Evolutionary conservation across 2,113 vertebrate species (phyloP), one percentile per base, ranked within the genome.

Genomic region (Caranx ignobilis): DNA sequence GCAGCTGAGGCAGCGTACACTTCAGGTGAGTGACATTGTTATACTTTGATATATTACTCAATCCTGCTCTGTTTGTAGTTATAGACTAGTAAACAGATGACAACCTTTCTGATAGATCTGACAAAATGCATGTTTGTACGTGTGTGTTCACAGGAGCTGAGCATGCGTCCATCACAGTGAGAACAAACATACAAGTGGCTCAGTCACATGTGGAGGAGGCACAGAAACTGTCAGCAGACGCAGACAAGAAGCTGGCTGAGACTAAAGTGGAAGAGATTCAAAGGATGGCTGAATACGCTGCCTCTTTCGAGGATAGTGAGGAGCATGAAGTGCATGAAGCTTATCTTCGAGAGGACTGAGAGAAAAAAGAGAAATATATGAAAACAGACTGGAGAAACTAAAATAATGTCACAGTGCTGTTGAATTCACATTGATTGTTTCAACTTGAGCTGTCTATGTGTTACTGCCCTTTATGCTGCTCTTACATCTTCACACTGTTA

Each of bases 211-310:
- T 99, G 72, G 95, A 96, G 35, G 97, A 98, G 60, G 95, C 96
- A 0, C 91, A 90, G 41, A 95, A 95, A 89, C 90, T 96, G 54
- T 96, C 95, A 1, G 90, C 89, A 67, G 96, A 95, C 37, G 98
- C 97, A 0, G 96, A 99, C 71, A 96, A 94, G 80, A 96, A 96
- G 85, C 64, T 99, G 87, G 96, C 97, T 0, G 96, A 99, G 88
- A 95, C 93, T 3, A 97, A 99, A 92, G 97, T 95, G 0, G 96
- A 95, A 15, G 95, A 96, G 86, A 95, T 96, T 83, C 93, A 95
- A 87, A 91, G 93, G 84, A 95, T 94, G 93, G 95, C 95, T 0
- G 95, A 95, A 66, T 95, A 93, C 19, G 57, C 86, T 9, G 75
- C 92, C 37, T 90, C 82, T 43, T 71, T 86, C 32, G 89, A 92